Evolutionary conservation across 2,113 vertebrate species (phyloP), one percentile per base, ranked within the genome.

Genomic region (Lophura nycthemera): DNA sequence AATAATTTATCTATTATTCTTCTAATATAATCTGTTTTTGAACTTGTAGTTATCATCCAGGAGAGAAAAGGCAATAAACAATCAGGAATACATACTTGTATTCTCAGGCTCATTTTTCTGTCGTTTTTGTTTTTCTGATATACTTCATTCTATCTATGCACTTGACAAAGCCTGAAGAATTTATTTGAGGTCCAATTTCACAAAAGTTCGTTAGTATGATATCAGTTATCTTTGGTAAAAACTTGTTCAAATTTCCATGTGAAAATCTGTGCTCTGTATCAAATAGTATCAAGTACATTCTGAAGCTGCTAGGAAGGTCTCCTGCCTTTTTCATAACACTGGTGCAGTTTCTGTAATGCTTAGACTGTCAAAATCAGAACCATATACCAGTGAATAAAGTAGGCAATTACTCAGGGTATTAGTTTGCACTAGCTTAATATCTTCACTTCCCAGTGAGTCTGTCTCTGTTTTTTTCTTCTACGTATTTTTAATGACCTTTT

Each of bases 1-100:
- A 96, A 96, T 93, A 76, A 90, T 92, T 87, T 78, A 92, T 80
- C 38, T 83, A 25, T 79, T 87, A n/a, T 4, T 84, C 32, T 72
- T 84, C 34, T 89, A 79, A 79, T 76, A 56, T 20, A 65, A 13
- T 76, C 85, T 96, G 48, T 42, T 94, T 88, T 83, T 87, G 50
- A 93, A 87, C 48, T 85, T 84, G 42, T 65, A 38, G 30, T 34
- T 72, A 5, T 64, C 24, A 75, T 72, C 81, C 17, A 25, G 17
- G 3, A 24, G 14, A 54, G 27, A 54, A 66, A 83, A 89, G 9
- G 54, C 6, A 5, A 47, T 32, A 83, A 90, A 86, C 45, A 89
- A 79, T 50, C 38, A 93, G 36, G 34, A 92, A 66, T 40, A 21
- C 10, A 1, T 21, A 29, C 70, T 82, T 92, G n/a, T 34, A 30